Evolutionary conservation across 2,888 invertebrate species (phyloP).

Genomic region (Cremastobaeus sp.): DNA sequence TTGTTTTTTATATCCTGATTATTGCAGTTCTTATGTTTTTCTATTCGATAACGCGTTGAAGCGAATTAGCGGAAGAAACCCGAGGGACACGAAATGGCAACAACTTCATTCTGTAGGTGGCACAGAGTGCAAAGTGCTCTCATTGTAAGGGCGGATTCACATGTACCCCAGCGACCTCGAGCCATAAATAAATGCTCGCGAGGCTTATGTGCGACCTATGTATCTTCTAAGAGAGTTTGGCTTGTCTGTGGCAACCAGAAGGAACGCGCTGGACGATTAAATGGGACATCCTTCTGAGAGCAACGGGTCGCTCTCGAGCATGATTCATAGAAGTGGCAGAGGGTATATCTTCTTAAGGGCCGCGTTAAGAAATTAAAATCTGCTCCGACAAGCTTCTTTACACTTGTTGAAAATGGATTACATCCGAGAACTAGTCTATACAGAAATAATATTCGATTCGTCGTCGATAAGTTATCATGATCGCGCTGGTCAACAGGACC

Average conservation of each 20-base stretch:
- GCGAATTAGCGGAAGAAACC: slow-evolving; percentile 57
- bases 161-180: slow-evolving; percentile 75
- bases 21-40: too few species aligned
- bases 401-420: slow-evolving; percentile 42
- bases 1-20: too few species aligned
- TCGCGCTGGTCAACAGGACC: too few species aligned
- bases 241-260: slow-evolving; percentile 67
- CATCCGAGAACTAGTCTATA: slow-evolving; percentile 7
- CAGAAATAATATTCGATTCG: too few species aligned
- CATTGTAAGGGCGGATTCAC: slow-evolving; percentile 73
- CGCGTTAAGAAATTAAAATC: slow-evolving; percentile 57
- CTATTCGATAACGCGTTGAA: slow-evolving; percentile 9
- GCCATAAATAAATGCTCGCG: slow-evolving; percentile 77
- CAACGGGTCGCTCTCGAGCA: slow-evolving; percentile 66
- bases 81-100: slow-evolving; percentile 64
- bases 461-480: too few species aligned
- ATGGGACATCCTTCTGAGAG: slow-evolving; percentile 74
- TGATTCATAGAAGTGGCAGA: slow-evolving; percentile 70
- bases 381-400: slow-evolving; percentile 49
- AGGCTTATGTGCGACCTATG: slow-evolving; percentile 68
- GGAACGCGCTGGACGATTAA: slow-evolving; percentile 75
- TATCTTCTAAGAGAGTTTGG: slow-evolving; percentile 61
- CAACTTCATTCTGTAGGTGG: slow-evolving; percentile 73
- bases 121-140: slow-evolving; percentile 68
- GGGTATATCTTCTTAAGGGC: slow-evolving; percentile 54